Evolutionary conservation across 2,797 vertebrate species (phyloP).

Genomic region (Furcifer pardalis): DNA sequence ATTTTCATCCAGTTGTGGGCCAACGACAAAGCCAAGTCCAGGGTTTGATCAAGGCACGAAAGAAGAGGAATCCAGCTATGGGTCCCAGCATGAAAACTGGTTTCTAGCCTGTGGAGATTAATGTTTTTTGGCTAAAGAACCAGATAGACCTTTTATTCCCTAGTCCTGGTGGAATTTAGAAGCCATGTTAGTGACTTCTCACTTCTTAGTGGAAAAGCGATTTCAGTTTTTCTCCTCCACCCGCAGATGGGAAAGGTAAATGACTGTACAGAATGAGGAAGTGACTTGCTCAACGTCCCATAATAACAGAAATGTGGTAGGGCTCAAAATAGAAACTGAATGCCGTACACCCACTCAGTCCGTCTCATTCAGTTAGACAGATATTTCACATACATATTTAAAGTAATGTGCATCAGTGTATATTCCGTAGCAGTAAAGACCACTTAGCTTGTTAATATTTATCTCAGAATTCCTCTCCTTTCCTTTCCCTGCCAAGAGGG

Average conservation of each 20-base stretch:
- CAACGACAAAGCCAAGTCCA: too few relatives aligned
- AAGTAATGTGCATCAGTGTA: slow-evolving; percentile 3
- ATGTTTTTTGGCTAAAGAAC: background rate
- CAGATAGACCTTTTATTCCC: background rate
- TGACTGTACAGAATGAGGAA: background rate
- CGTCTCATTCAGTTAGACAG: background rate
- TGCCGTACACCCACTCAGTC: background rate
- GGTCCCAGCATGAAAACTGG: background rate
- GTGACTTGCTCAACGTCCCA: background rate
- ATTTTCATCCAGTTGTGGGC: too few relatives aligned
- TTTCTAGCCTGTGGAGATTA: background rate
- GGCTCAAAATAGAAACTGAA: background rate
- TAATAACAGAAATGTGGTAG: background rate
- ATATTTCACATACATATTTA: slow-evolving; percentile 38
- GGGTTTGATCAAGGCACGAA: too few relatives aligned
- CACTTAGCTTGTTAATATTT: slow-evolving; percentile 29
- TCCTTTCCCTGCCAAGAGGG: slow-evolving; percentile 1
- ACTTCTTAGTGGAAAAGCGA: background rate
- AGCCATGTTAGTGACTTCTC: background rate
- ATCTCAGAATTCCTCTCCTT: slow-evolving; percentile 29
- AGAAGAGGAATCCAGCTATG: too few relatives aligned
- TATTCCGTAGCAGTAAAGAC: slow-evolving; percentile 31
- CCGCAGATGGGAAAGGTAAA: background rate
- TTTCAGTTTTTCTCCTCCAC: background rate
- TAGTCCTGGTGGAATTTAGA: background rate